Percentiles rank a stretch among this genome's conserved stretches.
Evolutionary conservation across 2,113 vertebrate species (phyloP).

Genomic region (Lucifuga dentata): DNA sequence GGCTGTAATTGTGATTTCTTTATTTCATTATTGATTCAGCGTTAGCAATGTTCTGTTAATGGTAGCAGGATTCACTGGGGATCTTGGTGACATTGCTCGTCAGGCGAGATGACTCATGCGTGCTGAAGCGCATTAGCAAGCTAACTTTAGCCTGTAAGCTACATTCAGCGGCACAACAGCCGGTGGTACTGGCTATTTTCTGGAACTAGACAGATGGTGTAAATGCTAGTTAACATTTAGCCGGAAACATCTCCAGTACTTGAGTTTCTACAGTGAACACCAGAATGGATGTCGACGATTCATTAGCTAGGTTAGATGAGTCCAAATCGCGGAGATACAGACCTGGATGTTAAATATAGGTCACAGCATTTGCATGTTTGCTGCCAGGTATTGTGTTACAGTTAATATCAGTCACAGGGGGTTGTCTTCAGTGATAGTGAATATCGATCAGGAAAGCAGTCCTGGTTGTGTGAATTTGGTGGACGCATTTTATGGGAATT

Average conservation of each 20-base stretch:
- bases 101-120: constrained; percentile 66
- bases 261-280: constrained; percentile 8
- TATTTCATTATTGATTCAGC: accelerated
- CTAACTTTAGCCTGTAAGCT: constrained; percentile 60
- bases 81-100: constrained; percentile 20
- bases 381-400: neutral
- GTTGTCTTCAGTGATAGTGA: constrained; percentile 3
- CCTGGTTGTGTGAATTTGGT: neutral
- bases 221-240: constrained; percentile 53
- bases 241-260: constrained; percentile 27
- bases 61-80: accelerated
- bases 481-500: constrained; percentile 11
- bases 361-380: constrained; percentile 34
- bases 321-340: neutral
- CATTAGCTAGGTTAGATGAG: neutral
- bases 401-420: constrained; percentile 2
- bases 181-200: constrained; percentile 63
- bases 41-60: accelerated
- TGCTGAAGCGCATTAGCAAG: constrained; percentile 63
- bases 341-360: constrained; percentile 57
- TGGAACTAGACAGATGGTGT: constrained; percentile 56
- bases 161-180: constrained; percentile 35
- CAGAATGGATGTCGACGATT: neutral
- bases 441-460: constrained; percentile 17
- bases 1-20: neutral